phyloP scores from a whole-genome alignment of 2,888 invertebrate genomes.

The Calliphora vomitoria region DNA sequence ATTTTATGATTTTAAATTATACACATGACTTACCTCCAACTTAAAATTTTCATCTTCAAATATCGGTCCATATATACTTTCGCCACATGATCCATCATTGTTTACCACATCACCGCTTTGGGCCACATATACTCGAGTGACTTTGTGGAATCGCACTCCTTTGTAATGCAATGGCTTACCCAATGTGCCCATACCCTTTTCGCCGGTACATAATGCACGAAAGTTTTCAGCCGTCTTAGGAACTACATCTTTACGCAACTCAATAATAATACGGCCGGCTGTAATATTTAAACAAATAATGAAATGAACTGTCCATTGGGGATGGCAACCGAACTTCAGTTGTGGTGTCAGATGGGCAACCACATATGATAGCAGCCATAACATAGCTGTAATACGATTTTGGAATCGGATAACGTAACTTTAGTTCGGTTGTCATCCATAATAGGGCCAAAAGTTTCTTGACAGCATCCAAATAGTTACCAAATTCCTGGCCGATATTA shows the following conservation, averaged over 20 bases:
- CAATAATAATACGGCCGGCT: constrained; percentile 94
- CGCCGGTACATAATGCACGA: constrained; percentile 95
- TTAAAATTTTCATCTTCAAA: constrained; percentile 96
- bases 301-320: too few relatives aligned
- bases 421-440: too few relatives aligned
- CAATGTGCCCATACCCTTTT: constrained; percentile 89
- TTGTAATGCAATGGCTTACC: constrained; percentile 93
- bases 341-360: too few relatives aligned
- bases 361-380: too few relatives aligned
- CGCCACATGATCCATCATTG: constrained; percentile 94
- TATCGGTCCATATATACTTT: constrained; percentile 95
- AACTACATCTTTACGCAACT: constrained; percentile 92
- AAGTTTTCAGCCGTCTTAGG: constrained; percentile 97
- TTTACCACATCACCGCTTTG: constrained; percentile 92
- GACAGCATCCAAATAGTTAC: constrained; percentile 83
- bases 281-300: too few relatives aligned
- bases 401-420: too few relatives aligned
- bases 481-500: constrained; percentile 88
- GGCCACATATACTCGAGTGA: constrained; percentile 94
- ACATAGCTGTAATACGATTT: too few relatives aligned
- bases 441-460: not conserved
- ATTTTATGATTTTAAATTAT: not conserved
- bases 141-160: constrained; percentile 92
- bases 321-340: too few relatives aligned
- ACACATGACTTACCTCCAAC: constrained; percentile 85